Base-by-base conservation (phyloP, 1,140 invertebrate genomes). In the Ladona fulva region DNA sequence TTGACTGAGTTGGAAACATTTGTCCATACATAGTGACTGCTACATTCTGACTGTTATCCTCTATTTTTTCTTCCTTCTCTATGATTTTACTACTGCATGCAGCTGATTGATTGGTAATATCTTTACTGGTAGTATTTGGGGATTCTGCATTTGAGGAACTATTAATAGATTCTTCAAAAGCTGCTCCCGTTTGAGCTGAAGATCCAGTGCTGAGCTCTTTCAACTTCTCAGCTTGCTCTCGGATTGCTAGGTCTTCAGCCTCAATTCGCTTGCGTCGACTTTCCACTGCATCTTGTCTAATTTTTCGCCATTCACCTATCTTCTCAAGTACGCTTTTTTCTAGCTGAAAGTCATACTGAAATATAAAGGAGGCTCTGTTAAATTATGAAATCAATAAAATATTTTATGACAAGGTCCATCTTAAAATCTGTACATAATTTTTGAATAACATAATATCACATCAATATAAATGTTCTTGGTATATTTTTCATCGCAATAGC, bases 261-360 rank as follows among this genome's bases (percentile, higher is more conserved):
- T 90, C 89, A 73, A 92, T 82, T 44, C 90, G 87, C 78, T 88
- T 83, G 78, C 86, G 84, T 78, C 89, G 84, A 44, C 88, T 88
- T 80, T 90, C 88, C 77, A 84, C 87, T 81, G 89, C 88, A 73
- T 85, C 87, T 78, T 89, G 84, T 81, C 91, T 88, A 74, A 88
- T 87, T 80, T 88, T 89, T 75, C 89, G 87, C 87, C 90, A 92
- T 83, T 91, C 90, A 76, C 86, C 86, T 80, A 94, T 88, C 86
- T 91, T 91, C 44, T 89, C 86, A 74, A 93, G 84, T 24, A 94
- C 89, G 77, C 88, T 90, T 74, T 85, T 88, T 83, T 95, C 93
- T 79, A 94, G 87, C 75, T 85, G 88, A 81, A 92, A 93, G 82
- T 93, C 90, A 84, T 94, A 94, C 78, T 87, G 78, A 76, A 83